Conservation (phyloP, 1,140 invertebrate genomes). For the Macrosteles quadrilineatus region DNA sequence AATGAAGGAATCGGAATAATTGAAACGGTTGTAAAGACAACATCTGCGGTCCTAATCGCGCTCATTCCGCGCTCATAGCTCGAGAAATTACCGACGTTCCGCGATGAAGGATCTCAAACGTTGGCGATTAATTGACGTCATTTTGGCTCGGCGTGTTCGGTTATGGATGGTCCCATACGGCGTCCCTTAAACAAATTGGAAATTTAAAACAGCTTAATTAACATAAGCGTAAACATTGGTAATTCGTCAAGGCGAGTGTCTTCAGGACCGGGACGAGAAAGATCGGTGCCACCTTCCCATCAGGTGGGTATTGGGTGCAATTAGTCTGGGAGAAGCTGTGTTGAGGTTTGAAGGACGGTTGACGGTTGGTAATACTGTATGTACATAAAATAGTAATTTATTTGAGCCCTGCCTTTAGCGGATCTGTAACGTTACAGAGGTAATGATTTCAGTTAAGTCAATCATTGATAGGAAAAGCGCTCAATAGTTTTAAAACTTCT, state of each 20-base stretch:
- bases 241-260: background rate
- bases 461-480: too few relatives aligned
- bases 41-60: conserved; percentile 1
- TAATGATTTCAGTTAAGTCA: too few relatives aligned
- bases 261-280: background rate
- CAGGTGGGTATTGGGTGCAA: too few relatives aligned
- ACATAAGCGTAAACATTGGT: background rate
- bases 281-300: too few relatives aligned
- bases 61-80: conserved; percentile 5
- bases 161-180: conserved; percentile 5
- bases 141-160: background rate
- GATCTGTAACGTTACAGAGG: too few relatives aligned
- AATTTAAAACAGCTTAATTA: background rate
- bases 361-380: too few relatives aligned
- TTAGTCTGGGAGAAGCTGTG: too few relatives aligned
- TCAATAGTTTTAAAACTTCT: too few relatives aligned
- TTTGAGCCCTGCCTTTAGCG: too few relatives aligned
- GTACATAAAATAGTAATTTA: too few relatives aligned
- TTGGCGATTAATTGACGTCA: background rate
- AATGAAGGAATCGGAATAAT: background rate
- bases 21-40: conserved; percentile 7
- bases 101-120: background rate
- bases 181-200: background rate
- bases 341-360: too few relatives aligned
- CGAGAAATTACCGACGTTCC: background rate